Evolutionary conservation across 2,797 vertebrate species (phyloP).

Genomic region (Onychomys leucogaster): DNA sequence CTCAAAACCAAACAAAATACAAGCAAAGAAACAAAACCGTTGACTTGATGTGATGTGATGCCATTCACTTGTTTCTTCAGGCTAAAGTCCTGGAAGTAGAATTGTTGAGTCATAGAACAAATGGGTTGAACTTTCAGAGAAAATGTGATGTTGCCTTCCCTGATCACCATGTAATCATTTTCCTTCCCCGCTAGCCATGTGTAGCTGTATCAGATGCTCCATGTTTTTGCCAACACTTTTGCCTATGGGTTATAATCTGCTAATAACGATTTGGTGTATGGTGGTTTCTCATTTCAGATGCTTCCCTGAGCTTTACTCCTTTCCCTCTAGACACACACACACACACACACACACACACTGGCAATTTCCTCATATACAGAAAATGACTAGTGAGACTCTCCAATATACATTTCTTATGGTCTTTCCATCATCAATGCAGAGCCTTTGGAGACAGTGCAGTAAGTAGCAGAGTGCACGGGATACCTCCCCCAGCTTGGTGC

Average conservation of each 20-base stretch:
- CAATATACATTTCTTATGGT: background rate
- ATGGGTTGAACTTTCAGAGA: background rate
- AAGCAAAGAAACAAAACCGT: background rate
- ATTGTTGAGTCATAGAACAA: background rate
- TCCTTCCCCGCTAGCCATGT: background rate
- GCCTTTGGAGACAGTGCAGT: background rate
- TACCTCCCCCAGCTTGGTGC: background rate
- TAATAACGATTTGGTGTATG: background rate
- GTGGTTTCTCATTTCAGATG: background rate
- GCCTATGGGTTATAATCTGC: background rate
- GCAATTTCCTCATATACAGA: background rate
- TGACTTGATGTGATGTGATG: background rate
- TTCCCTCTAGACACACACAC: no score
- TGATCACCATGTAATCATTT: background rate
- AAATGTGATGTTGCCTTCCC: background rate
- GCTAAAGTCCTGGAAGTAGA: background rate
- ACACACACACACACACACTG: background rate
- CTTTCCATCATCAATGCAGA: background rate
- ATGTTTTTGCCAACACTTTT: background rate
- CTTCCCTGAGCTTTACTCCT: background rate
- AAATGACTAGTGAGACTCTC: no score
- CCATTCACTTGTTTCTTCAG: background rate
- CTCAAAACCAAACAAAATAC: background rate
- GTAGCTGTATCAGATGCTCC: background rate
- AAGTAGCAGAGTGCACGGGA: no score